Base-by-base conservation (phyloP, 2,888 invertebrate genomes). In the Notocelia uddmanniana region DNA sequence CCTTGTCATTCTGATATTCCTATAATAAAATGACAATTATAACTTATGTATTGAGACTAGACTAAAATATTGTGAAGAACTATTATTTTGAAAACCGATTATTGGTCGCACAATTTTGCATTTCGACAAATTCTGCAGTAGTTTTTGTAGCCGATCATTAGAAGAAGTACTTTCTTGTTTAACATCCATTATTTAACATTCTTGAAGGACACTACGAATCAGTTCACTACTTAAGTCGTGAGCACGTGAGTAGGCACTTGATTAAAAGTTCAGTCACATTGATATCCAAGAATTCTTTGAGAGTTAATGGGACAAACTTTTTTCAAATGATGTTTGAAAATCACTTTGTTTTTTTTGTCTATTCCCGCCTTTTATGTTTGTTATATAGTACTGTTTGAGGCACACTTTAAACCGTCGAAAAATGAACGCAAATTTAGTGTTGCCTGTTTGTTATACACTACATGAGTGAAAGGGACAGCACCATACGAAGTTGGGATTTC, bases 61-160 rank as follows among this genome's bases (percentile, higher is more conserved):
- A 45, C 5, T n/a, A 50, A 18, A 48, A 68, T 15, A 58, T 37
- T 60, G 34, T 18, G 31, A 45, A 50, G 9, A 41, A 15, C 60
- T 26, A 55, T 10, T n/a, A 69, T 23, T 41, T 75, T 8, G n/a
- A 45, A n/a, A 45, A 45, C n/a, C 45, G 2, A n/a, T 5, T 45
- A 45, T 0, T n/a, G 75, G 73, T n/a, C 85, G 83, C 79, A 93
- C 93, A 72, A 85, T 85, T 89, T 93, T 93, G 75, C 88, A 91
- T 76, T 85, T 89, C 1, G 92, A 78, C 68, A 91, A 84, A 75
- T 77, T 81, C 74, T 85, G 79, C 57, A 91, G 73, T 74, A 92
- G 80, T 74, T 81, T 86, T 83, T 91, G 86, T 48, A 92, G 79
- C 31, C 87, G 86, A 57, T 79, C 79, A 73, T 82, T 83, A 57